Base-by-base conservation (phyloP, 2,113 vertebrate species). In the Poeciliopsis turrubarensis region DNA sequence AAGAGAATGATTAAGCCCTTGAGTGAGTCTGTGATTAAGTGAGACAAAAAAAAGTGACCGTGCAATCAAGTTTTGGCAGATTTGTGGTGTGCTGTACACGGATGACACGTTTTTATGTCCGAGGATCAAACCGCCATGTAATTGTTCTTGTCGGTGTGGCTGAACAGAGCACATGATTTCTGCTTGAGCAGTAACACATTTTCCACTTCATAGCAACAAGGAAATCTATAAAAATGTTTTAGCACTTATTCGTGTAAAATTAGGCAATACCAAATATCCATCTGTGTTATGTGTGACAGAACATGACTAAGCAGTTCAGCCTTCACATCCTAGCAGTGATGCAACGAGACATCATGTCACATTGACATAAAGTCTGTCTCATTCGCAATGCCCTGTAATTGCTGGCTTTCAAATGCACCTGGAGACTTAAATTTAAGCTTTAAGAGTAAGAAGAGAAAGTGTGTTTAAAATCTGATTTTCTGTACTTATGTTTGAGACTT, bases 41-140 rank as follows among this genome's bases (percentile, higher is more conserved):
- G 12, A 80, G 80, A 86, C 78, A 71, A 70, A 80, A 71, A 70
- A 80, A 57, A 74, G 51, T 71, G 79, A 84, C 67, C 80, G 84
- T 41, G 81, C 70, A 75, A 77, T 87, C 82, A 78, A 41, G 72
- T 78, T 73, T 68, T 67, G 81, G 73, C 75, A 82, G 82, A 79
- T 85, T 90, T 76, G 86, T 60, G 70, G 60, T 47, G 63, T 17
- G 39, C 41, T 76, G 75, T 61, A 65, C 62, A 69, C 41, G 72
- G 84, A 66, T 69, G 73, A 57, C 73, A 77, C n/a, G 61, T 81
- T 85, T 86, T 85, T 75, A 82, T 70, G 65, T 82, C 63, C 5
- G 31, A 73, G 57, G 82, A 84, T 85, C 85, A 73, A 85, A 77
- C 65, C 68, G 75, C 61, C 64, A 65, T 63, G 79, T 78, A 87